A percentile compares a stretch with the other conserved stretches of the same genome.
These are phyloP conservation scores for Protonemura montana DNA, from an alignment of 2,888 invertebrate genomes.

Conservation along the genomic window DNA sequence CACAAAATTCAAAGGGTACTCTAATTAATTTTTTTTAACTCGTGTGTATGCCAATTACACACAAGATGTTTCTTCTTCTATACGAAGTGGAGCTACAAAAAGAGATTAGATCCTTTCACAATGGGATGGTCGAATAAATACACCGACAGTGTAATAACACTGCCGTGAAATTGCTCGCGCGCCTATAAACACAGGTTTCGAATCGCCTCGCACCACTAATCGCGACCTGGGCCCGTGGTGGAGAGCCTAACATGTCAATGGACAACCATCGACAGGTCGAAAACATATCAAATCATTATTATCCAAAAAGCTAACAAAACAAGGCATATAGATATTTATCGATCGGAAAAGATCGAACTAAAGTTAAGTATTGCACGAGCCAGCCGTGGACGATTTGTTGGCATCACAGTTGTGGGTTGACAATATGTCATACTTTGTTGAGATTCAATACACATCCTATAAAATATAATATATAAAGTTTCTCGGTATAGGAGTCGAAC, in stretches of 20 bases:
- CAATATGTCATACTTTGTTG: slow-evolving; percentile 50
- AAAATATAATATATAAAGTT: not conserved
- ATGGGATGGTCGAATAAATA: slow-evolving; percentile 23
- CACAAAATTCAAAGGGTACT: not conserved
- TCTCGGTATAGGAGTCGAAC: not conserved
- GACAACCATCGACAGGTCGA: not conserved
- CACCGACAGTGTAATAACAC: slow-evolving; percentile 13
- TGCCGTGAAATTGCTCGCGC: slow-evolving; percentile 27
- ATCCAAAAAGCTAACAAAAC: not conserved
- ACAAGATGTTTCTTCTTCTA: slow-evolving; percentile 17
- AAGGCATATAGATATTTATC: not conserved
- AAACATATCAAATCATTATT: not conserved
- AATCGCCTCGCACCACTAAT: not conserved
- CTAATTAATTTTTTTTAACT: slow-evolving; percentile 32
- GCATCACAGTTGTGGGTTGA: slow-evolving; percentile 50
- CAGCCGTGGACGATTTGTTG: slow-evolving; percentile 44
- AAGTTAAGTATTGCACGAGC: slow-evolving; percentile 44
- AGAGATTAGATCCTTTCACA: slow-evolving; percentile 20
- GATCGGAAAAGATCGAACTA: slow-evolving; percentile 21
- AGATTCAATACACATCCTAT: not conserved
- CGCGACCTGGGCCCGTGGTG: too few relatives aligned
- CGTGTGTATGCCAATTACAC: slow-evolving; percentile 25
- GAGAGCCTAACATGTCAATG: not conserved
- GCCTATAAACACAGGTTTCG: slow-evolving; percentile 2
- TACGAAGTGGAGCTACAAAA: not conserved